These are phyloP conservation scores for Sphaeramia orbicularis DNA, from an alignment of 2,797 vertebrate genomes.

Conservation along the genomic window DNA sequence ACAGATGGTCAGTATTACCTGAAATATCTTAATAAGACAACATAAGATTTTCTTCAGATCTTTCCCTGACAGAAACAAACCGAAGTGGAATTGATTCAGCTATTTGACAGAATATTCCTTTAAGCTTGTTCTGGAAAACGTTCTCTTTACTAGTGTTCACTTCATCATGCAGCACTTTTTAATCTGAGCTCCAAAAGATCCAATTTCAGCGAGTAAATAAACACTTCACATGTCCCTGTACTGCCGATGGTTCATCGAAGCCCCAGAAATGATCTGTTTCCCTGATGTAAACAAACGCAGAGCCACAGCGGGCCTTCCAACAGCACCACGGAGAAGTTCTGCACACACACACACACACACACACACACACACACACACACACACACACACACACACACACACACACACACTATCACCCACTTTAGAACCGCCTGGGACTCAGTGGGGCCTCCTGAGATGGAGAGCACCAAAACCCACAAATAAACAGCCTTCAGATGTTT, in stretches of 20 bases:
- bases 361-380: conserved; percentile 35
- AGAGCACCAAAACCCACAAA: conserved; percentile 60
- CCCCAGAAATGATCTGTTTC: conserved; percentile 31
- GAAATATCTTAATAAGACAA: too few species aligned
- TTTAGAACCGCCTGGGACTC: too few species aligned
- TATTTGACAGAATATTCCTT: too few species aligned
- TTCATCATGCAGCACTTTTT: conserved; percentile 18
- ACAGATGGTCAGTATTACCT: too few species aligned
- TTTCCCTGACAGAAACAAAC: too few species aligned
- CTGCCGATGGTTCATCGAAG: conserved; percentile 19
- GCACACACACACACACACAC: background rate
- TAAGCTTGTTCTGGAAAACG: conserved; percentile 1
- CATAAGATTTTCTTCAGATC: too few species aligned
- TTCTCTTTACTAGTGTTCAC: background rate
- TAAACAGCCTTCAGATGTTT: conserved; percentile 81
- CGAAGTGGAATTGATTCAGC: too few species aligned
- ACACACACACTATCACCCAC: conserved; percentile 34
- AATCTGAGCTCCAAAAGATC: conserved; percentile 13
- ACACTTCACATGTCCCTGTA: conserved; percentile 30
- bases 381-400: too few species aligned
- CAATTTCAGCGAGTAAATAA: conserved; percentile 46
- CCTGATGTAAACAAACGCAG: conserved; percentile 64
- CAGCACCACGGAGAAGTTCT: conserved; percentile 39
- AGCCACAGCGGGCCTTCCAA: conserved; percentile 37
- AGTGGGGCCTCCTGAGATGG: conserved; percentile 65